Base-by-base conservation (phyloP, 2,113 vertebrate species). In the Fregata magnificens region DNA sequence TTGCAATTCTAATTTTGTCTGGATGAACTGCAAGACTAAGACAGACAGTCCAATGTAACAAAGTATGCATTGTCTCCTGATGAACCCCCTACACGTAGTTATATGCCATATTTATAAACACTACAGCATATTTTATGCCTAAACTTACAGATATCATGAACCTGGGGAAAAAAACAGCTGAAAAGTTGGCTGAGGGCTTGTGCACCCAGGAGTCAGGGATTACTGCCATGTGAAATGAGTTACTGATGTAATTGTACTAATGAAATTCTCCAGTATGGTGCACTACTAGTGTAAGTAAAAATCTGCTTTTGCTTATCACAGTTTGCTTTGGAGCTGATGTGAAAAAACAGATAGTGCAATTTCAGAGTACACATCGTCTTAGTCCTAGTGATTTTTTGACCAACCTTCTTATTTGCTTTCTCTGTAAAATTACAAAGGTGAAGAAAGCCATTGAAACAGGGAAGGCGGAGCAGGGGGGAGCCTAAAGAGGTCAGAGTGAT, bases 1-100 rank as follows among this genome's bases (percentile, higher is more conserved):
- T 99, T 92, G 99, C 99, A 66, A 99, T 99, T 82, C 99, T 99
- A 96, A 99, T 99, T 98, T 99, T 99, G 98, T 99, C 99, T 56
- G 99, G 99, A 98, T 99, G 99, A 97, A 99, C 96, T 95, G 99
- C 99, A 95, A 99, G 98, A 97, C 99, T 99, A 98, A 94, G 98
- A 97, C 96, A 97, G 91, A 92, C 89, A 96, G 13, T 31, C 26
- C 53, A 73, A 44, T 34, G 24, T 32, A 73, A 70, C 13, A 80
- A 90, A 89, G 81, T 13, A 45, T 2, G 52, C 6, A 17, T 7
- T 32, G 56, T 63, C 69, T 79, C 1, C 0, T 18, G n/a, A 66
- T 53, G 18, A 69, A 28, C 11, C 12, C 76, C 36, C 56, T 36
- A 22, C 20, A n/a, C 2, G 9, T 2, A 34, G 11, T 56, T 86